phyloP scores from a whole-genome alignment of 2,888 invertebrate species.

The Catocala fraxini region DNA sequence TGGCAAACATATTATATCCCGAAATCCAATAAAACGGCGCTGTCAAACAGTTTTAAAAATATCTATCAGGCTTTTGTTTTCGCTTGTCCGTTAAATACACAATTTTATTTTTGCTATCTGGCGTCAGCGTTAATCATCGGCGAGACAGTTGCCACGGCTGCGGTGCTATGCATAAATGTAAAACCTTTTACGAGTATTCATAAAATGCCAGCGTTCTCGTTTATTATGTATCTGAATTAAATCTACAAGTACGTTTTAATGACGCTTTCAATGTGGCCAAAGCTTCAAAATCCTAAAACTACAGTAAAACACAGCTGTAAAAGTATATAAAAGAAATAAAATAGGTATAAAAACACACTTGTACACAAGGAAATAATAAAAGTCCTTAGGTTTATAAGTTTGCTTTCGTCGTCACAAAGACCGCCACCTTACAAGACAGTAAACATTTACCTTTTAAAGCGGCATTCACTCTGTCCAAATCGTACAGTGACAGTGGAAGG shows the following conservation, averaged over 20 bases:
- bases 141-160: constrained; percentile 43
- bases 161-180: constrained; percentile 51
- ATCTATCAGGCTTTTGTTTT: constrained; percentile 48
- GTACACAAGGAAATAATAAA: constrained; percentile 57
- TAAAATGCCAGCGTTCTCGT: constrained; percentile 30
- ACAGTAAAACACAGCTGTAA: constrained; percentile 29
- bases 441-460: constrained; percentile 86
- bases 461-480: constrained; percentile 85
- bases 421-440: constrained; percentile 72
- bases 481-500: constrained; percentile 83
- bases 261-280: constrained; percentile 15
- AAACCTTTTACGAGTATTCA: constrained; percentile 56
- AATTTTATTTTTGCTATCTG: constrained; percentile 51
- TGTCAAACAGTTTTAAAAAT: constrained; percentile 44
- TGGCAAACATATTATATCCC: constrained; percentile 28
- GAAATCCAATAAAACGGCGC: constrained; percentile 45
- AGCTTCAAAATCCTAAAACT: constrained; percentile 15
- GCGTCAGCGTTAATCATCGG: constrained; percentile 54
- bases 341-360: constrained; percentile 25
- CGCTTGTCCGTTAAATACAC: constrained; percentile 41
- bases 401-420: constrained; percentile 60
- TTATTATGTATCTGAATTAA: constrained; percentile 26
- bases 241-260: constrained; percentile 22
- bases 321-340: constrained; percentile 26
- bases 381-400: constrained; percentile 66